Evolutionary conservation across 1,140 invertebrate genomes (phyloP).

Genomic region (Melipona quadrifasciata): DNA sequence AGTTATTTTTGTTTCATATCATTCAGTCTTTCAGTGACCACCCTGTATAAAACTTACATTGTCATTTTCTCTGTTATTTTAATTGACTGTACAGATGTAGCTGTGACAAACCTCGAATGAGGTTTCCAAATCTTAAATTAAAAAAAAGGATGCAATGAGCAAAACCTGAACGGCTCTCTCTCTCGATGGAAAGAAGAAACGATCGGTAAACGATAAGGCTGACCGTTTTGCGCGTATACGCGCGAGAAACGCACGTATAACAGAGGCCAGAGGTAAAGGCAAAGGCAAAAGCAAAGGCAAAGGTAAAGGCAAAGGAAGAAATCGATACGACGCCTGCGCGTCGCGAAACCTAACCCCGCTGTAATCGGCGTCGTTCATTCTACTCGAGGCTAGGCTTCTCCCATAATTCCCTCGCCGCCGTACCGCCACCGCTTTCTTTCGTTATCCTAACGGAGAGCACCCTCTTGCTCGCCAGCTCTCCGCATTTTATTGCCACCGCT

Average conservation of each 20-base stretch:
- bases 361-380: conserved; percentile 44
- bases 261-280: background rate
- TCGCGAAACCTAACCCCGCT: background rate
- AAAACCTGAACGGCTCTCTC: background rate
- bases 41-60: no score
- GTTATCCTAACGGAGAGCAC: conserved; percentile 25
- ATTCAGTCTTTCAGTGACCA: no score
- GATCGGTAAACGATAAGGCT: conserved; percentile 33
- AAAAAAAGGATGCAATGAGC: no score
- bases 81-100: no score
- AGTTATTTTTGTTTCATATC: no score
- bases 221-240: conserved; percentile 34
- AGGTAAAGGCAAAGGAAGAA: conserved; percentile 54
- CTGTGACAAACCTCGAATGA: no score
- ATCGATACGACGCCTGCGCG: conserved; percentile 74
- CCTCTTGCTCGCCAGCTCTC: conserved; percentile 24
- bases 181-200: conserved; percentile 11
- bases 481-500: conserved; percentile 43
- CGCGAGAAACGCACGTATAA: background rate
- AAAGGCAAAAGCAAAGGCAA: conserved; percentile 21
- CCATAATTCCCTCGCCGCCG: background rate
- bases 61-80: no score
- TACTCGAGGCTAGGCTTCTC: conserved; percentile 10
- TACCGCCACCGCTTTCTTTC: conserved; percentile 10
- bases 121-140: no score